Percentiles rank a stretch among this genome's conserved stretches.
phyloP scores from a whole-genome alignment of 2,888 invertebrate genomes.

The Shargacucullia verbasci region DNA sequence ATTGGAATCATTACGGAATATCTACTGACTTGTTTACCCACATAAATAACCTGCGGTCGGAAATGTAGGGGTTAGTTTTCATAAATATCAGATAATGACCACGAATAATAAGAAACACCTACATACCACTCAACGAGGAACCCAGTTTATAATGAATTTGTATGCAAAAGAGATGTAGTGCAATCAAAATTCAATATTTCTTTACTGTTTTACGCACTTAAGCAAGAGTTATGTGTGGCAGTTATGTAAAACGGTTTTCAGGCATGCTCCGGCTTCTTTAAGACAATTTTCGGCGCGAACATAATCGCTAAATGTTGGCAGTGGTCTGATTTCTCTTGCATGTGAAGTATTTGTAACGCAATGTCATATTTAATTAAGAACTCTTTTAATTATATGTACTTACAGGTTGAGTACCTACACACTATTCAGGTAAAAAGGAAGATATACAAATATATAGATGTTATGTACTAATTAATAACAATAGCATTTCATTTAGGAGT shows the following conservation, averaged over 20 bases:
- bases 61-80: not conserved
- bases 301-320: constrained; percentile 19
- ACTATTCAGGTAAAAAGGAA: not conserved
- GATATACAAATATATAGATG: too few relatives aligned
- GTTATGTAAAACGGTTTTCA: constrained; percentile 27
- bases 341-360: constrained; percentile 30
- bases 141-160: constrained; percentile 1
- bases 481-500: too few relatives aligned
- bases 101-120: not conserved
- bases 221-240: not conserved
- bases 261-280: constrained; percentile 14
- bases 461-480: too few relatives aligned
- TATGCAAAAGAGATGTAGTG: constrained; percentile 15
- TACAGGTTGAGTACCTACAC: not conserved
- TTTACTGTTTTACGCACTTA: constrained; percentile 14
- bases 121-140: not conserved
- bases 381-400: constrained; percentile 23
- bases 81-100: not conserved
- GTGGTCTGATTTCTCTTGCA: constrained; percentile 47
- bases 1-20: constrained; percentile 26
- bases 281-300: constrained; percentile 22
- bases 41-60: constrained; percentile 3
- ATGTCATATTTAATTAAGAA: constrained; percentile 42
- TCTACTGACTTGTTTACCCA: constrained; percentile 18
- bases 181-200: constrained; percentile 7